Conservation (phyloP, 2,888 invertebrate species). For the Deroplatys truncata region DNA sequence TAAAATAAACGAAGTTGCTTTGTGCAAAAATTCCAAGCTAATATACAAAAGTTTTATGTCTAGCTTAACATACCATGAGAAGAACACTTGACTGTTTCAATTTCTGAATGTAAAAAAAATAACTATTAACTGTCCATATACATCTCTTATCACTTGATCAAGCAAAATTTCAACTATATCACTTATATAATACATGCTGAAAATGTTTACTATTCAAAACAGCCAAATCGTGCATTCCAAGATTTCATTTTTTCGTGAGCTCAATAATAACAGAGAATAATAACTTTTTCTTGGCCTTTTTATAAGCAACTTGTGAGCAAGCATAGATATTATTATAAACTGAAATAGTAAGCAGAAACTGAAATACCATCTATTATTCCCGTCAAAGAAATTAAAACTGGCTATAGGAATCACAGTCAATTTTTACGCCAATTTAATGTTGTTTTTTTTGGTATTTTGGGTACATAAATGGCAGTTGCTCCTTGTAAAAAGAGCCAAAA, state of each 20-base stretch:
- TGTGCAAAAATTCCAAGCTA: constrained; percentile 13
- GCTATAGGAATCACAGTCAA: neutral
- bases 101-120: constrained; percentile 8
- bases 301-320: neutral
- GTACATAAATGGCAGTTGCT: no score
- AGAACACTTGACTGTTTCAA: constrained; percentile 16
- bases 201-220: neutral
- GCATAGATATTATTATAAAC: neutral
- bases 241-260: neutral
- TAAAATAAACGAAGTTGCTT: neutral
- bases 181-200: neutral
- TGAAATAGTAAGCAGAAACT: neutral
- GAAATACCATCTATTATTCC: no score
- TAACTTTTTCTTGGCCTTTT: neutral
- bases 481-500: neutral
- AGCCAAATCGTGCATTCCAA: neutral
- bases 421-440: neutral
- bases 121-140: constrained; percentile 5
- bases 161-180: neutral
- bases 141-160: neutral
- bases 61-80: constrained; percentile 12
- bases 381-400: no score
- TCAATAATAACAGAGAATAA: no score
- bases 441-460: no score
- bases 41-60: neutral